Evolutionary conservation across 2,797 vertebrate species (phyloP).

Genomic region (Aphelocoma californica): DNA sequence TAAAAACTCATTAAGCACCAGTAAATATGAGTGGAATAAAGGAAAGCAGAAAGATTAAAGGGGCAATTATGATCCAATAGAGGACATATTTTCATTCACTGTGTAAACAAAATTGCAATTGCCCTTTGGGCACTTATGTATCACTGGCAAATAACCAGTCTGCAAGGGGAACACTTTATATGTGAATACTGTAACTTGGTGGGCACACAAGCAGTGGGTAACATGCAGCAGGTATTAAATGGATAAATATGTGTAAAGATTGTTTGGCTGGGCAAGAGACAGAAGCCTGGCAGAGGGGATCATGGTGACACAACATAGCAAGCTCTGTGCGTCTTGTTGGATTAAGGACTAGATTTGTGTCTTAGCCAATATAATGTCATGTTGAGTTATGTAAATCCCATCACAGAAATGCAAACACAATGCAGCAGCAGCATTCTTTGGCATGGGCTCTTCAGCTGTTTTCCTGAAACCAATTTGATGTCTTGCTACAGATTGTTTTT

Average conservation of each 20-base stretch:
- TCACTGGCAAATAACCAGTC: neutral
- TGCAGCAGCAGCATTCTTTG: constrained; percentile 62
- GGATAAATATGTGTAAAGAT: constrained; percentile 47
- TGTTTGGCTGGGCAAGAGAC: constrained; percentile 49
- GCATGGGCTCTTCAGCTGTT: constrained; percentile 57
- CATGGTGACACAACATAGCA: constrained; percentile 52
- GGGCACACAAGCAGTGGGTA: neutral
- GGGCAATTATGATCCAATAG: neutral
- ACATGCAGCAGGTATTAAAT: constrained; percentile 52
- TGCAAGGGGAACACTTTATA: neutral
- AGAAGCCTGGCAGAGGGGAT: constrained; percentile 47
- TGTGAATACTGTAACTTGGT: constrained; percentile 13
- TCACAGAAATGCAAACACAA: constrained; percentile 72
- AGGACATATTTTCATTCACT: neutral
- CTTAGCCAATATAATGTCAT: constrained; percentile 78
- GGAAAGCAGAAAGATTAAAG: constrained; percentile 7
- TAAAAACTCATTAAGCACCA: constrained; percentile 27
- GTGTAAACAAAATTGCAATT: neutral
- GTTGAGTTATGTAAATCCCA: constrained; percentile 85
- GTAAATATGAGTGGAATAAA: neutral
- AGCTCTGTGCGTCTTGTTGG: constrained; percentile 74
- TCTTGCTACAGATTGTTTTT: constrained; percentile 59
- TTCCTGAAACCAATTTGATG: constrained; percentile 63
- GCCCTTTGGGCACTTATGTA: neutral
- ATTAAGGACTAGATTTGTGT: constrained; percentile 81